These are phyloP conservation scores for Lemur catta DNA, from an alignment of 2,797 vertebrate species.

Conservation along the genomic window DNA sequence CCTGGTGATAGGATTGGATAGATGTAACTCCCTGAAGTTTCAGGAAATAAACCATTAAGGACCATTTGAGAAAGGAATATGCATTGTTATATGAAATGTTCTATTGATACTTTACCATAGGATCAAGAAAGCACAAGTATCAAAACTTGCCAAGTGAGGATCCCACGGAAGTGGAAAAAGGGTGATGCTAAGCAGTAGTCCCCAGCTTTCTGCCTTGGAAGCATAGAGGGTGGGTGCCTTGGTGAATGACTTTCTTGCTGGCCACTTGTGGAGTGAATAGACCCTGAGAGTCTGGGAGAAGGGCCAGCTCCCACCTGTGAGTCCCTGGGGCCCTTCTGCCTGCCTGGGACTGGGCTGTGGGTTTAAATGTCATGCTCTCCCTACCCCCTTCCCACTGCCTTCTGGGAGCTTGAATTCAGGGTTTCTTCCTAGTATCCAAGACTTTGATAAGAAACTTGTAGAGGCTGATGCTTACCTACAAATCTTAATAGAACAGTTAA, in stretches of 20 bases:
- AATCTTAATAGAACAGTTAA: constrained; percentile 97
- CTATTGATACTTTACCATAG: not conserved
- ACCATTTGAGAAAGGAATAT: not conserved
- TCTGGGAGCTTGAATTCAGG: constrained; percentile 93
- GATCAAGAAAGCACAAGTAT: not conserved
- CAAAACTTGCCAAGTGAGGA: not conserved
- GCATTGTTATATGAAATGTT: not conserved
- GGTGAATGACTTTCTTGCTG: constrained; percentile 21
- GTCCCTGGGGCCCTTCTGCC: not conserved
- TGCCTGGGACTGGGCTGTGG: not conserved
- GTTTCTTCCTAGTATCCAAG: constrained; percentile 96
- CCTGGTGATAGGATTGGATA: not conserved
- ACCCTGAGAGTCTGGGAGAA: constrained; percentile 10
- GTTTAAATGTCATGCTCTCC: not conserved
- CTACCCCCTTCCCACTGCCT: constrained; percentile 57
- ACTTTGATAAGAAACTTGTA: constrained; percentile 98
- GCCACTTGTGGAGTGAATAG: constrained; percentile 64
- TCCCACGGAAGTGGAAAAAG: not conserved
- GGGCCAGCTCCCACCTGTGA: not conserved
- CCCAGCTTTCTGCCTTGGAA: not conserved
- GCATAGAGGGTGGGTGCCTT: not conserved
- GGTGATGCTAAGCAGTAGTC: not conserved
- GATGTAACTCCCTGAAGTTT: not conserved
- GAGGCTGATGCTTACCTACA: constrained; percentile 98
- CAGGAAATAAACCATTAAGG: not conserved